Percentiles rank a stretch among this genome's conserved stretches.
Evolutionary conservation across 1,140 invertebrate genomes (phyloP).

Genomic region (Harlomillsia oculata): DNA sequence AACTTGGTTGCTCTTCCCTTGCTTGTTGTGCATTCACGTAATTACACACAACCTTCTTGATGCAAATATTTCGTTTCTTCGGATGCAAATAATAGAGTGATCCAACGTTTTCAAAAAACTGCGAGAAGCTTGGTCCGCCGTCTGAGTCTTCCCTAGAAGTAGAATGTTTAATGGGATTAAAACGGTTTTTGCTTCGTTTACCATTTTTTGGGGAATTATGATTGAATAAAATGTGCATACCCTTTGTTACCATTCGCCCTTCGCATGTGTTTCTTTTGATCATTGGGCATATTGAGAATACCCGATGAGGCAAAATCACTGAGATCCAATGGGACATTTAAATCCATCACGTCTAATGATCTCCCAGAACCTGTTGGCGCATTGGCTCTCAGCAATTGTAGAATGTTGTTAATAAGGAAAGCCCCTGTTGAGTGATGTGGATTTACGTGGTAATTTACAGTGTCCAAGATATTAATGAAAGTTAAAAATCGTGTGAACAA

Average conservation of each 20-base stretch:
- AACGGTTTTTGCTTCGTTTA: too few relatives aligned
- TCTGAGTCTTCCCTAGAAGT: not conserved
- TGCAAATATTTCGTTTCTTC: slow-evolving; percentile 28
- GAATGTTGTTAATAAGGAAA: slow-evolving; percentile 34
- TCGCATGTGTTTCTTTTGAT: too few relatives aligned
- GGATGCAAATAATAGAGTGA: slow-evolving; percentile 29
- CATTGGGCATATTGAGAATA: too few relatives aligned
- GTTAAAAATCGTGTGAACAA: too few relatives aligned
- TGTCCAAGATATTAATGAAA: too few relatives aligned
- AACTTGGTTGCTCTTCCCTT: not conserved
- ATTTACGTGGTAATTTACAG: too few relatives aligned
- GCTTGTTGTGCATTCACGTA: slow-evolving; percentile 19
- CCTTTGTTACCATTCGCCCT: too few relatives aligned
- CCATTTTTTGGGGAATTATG: too few relatives aligned
- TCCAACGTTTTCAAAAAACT: slow-evolving; percentile 32
- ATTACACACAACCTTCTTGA: slow-evolving; percentile 31
- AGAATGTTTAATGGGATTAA: too few relatives aligned
- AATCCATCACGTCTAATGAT: slow-evolving; percentile 6
- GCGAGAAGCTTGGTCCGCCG: slow-evolving; percentile 15
- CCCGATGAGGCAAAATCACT: slow-evolving; percentile 1
- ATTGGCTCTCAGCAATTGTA: slow-evolving; percentile 31
- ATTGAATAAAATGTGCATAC: too few relatives aligned
- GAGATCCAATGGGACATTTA: slow-evolving; percentile 18
- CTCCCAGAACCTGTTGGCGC: slow-evolving; percentile 3
- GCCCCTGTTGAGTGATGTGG: too few relatives aligned